phyloP scores from a whole-genome alignment of 2,888 invertebrate species.

The Drosophila nr. perissopoda region DNA sequence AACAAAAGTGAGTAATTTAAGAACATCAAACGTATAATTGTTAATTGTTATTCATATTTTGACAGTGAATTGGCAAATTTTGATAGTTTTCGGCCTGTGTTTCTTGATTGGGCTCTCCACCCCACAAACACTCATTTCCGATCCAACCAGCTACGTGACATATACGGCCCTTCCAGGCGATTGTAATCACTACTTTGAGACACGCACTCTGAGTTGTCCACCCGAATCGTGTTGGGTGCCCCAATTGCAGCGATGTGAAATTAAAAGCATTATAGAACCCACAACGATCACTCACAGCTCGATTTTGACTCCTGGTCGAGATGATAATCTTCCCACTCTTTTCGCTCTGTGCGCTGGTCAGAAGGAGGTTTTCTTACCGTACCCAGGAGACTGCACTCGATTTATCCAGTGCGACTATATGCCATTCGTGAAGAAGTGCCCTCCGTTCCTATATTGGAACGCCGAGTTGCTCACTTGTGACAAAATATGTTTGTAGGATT shows the following conservation, averaged over 20 bases:
- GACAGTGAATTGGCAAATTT: constrained; percentile 34
- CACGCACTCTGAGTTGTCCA: constrained; percentile 28
- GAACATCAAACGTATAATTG: neutral
- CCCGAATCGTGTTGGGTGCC: constrained; percentile 38
- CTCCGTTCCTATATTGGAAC: constrained; percentile 58
- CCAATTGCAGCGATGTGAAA: constrained; percentile 40
- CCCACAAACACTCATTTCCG: neutral
- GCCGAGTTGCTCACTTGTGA: constrained; percentile 60
- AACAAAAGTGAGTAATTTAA: constrained; percentile 31
- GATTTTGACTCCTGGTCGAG: neutral
- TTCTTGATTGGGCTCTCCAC: neutral
- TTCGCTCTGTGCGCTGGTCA: constrained; percentile 14
- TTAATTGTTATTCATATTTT: neutral
- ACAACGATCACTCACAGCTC: rapidly evolving
- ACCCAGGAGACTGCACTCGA: constrained; percentile 55
- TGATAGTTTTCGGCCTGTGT: constrained; percentile 3
- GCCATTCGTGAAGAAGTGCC: constrained; percentile 61
- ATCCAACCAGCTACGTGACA: neutral
- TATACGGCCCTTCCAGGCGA: constrained; percentile 38
- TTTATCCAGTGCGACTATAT: constrained; percentile 63
- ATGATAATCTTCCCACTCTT: neutral
- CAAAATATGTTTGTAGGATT: constrained; percentile 49
- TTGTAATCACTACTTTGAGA: constrained; percentile 46
- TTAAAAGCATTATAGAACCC: constrained; percentile 3
- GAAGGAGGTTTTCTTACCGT: constrained; percentile 21